Percentiles rank a stretch among this genome's conserved stretches.
Evolutionary conservation across 2,888 invertebrate genomes (phyloP).

Genomic region (Tromatobia lineatoria): DNA sequence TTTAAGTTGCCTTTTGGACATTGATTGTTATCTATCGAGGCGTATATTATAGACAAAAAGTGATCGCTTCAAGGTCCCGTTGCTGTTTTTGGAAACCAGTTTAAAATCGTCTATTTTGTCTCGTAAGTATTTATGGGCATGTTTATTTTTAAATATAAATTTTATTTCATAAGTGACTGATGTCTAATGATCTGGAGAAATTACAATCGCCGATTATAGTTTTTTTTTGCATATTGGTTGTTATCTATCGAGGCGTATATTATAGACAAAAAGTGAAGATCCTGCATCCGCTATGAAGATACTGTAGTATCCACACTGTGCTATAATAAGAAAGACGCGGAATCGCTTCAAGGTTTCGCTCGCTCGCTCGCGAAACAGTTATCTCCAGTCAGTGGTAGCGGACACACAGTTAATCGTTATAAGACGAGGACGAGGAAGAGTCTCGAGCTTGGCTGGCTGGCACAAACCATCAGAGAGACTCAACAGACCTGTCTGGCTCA

Average conservation of each 20-base stretch:
- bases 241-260: not conserved
- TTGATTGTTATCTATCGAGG: no score
- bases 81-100: no score
- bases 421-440: constrained; percentile 67
- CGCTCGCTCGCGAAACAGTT: constrained; percentile 67
- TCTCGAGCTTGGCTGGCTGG: constrained; percentile 49
- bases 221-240: not conserved
- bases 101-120: no score
- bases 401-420: constrained; percentile 66
- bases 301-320: constrained; percentile 12
- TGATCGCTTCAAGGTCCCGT: no score
- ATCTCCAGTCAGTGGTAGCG: constrained; percentile 67
- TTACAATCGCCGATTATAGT: no score
- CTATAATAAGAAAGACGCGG: constrained; percentile 52
- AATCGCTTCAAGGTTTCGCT: constrained; percentile 66
- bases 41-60: no score
- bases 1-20: not conserved
- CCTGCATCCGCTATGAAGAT: constrained; percentile 13
- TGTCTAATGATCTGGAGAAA: no score
- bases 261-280: constrained; percentile 8
- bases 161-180: no score
- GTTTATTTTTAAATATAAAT: no score
- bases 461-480: constrained; percentile 47
- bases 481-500: constrained; percentile 62
- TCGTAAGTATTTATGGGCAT: no score